Evolutionary conservation across 2,888 invertebrate species (phyloP).

Genomic region (Parapristionchus giblindavisi): DNA sequence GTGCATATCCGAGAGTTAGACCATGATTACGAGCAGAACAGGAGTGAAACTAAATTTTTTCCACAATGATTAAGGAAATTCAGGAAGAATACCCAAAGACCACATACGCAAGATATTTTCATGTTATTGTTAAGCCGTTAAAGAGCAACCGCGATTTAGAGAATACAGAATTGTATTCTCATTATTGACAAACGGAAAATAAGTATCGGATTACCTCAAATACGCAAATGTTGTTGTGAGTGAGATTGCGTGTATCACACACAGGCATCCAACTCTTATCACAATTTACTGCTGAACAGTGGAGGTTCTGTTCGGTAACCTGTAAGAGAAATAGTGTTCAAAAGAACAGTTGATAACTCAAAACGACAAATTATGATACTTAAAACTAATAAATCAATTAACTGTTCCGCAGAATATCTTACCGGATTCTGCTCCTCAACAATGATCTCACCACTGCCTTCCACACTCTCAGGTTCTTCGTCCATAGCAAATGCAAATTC

Average conservation of each 20-base stretch:
- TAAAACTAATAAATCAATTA: no score
- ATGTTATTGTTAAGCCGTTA: no score
- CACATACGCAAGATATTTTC: no score
- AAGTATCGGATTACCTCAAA: constrained; percentile 26
- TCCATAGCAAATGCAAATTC: constrained; percentile 5
- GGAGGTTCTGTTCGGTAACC: neutral
- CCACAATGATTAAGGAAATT: no score
- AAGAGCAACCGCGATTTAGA: no score
- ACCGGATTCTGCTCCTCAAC: neutral
- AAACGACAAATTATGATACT: no score
- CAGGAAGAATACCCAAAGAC: no score
- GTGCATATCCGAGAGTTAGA: neutral
- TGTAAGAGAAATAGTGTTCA: no score
- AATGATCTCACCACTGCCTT: neutral
- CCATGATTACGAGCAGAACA: neutral
- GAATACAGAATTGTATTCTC: no score
- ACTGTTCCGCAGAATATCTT: neutral
- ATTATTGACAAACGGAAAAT: no score
- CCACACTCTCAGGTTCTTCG: neutral
- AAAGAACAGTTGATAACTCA: no score
- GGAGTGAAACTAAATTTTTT: neutral
- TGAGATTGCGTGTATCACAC: constrained; percentile 28
- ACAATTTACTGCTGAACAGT: neutral
- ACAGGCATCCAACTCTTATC: constrained; percentile 3
- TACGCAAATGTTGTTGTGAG: constrained; percentile 33